Evolutionary conservation across 92 coral and sea anemone species (phyloP).

Genomic region (Porites divaricata): DNA sequence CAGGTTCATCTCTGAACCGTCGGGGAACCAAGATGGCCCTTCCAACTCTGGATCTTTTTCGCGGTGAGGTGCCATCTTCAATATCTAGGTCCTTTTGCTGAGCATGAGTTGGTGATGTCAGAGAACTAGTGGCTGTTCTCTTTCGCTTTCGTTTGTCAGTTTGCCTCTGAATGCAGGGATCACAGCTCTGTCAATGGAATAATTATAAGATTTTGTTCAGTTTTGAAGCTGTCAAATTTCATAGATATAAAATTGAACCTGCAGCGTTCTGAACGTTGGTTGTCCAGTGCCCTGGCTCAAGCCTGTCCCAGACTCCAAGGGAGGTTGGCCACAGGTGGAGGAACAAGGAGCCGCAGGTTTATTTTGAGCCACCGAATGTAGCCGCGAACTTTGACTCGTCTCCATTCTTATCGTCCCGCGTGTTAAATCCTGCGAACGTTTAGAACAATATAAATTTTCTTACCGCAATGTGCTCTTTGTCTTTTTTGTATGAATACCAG

Average conservation of each 20-base stretch:
- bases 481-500: constrained; percentile 40
- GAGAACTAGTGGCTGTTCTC: background rate
- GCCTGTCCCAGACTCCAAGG: too few species aligned
- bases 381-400: too few species aligned
- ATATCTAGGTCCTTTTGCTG: background rate
- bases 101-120: background rate
- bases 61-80: constrained; percentile 8
- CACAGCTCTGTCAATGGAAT: background rate
- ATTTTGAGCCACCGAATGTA: too few species aligned
- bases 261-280: too few species aligned
- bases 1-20: constrained; percentile 32
- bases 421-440: too few species aligned
- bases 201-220: too few species aligned
- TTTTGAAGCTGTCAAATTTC: too few species aligned
- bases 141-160: background rate
- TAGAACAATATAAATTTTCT: background rate
- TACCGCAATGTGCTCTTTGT: constrained; percentile 16
- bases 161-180: background rate
- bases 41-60: constrained; percentile 25
- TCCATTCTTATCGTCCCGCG: too few species aligned
- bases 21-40: constrained; percentile 34
- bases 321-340: too few species aligned
- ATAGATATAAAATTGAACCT: too few species aligned
- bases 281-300: too few species aligned
- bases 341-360: too few species aligned